phyloP scores from a whole-genome alignment of 1,140 invertebrate genomes.

The Drosophila saltans region DNA sequence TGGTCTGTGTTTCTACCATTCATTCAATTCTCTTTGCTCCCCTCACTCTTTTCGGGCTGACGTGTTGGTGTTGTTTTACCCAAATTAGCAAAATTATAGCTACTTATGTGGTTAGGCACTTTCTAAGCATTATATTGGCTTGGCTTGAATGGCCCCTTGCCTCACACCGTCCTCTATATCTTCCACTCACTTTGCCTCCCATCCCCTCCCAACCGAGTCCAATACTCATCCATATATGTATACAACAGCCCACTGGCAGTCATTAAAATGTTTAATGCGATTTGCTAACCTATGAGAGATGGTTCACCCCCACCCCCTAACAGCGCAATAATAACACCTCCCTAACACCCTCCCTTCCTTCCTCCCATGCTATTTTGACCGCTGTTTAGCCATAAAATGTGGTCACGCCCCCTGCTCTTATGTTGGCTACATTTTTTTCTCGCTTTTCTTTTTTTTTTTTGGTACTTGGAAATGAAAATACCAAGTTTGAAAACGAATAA shows the following conservation, averaged over 20 bases:
- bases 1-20: too few species aligned
- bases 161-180: not conserved
- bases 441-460: constrained; percentile 4
- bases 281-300: constrained; percentile 28
- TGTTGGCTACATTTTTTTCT: not conserved
- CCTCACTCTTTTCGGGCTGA: not conserved
- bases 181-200: not conserved
- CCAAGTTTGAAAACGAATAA: constrained; percentile 10
- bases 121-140: constrained; percentile 39
- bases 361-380: not conserved
- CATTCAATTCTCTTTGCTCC: not conserved
- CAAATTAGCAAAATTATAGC: constrained; percentile 66
- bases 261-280: constrained; percentile 62
- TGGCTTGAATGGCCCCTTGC: not conserved
- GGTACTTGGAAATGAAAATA: not conserved
- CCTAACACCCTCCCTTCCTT: not conserved
- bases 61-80: constrained; percentile 28
- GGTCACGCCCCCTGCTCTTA: constrained; percentile 24
- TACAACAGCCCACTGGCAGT: constrained; percentile 41
- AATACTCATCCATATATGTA: not conserved
- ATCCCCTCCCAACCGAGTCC: too few species aligned
- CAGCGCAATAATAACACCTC: constrained; percentile 5
- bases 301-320: not conserved
- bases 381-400: constrained; percentile 43
- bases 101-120: constrained; percentile 61